Evolutionary conservation across 2,113 vertebrate species (phyloP).

Genomic region (Equus przewalskii): DNA sequence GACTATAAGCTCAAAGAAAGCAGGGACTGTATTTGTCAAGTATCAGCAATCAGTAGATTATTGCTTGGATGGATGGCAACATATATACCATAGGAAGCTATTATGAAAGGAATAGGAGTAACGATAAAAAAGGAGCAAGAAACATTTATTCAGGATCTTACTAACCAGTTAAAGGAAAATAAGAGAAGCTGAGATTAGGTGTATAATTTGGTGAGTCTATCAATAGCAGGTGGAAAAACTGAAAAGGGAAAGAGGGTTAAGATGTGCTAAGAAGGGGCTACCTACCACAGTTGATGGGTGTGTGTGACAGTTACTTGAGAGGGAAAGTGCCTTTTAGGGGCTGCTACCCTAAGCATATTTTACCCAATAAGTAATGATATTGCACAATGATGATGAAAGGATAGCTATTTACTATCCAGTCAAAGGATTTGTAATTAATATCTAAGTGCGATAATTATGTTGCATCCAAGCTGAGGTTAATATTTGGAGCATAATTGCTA

Average conservation of each 20-base stretch:
- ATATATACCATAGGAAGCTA: background rate
- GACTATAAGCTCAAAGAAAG: background rate
- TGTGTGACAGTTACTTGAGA: background rate
- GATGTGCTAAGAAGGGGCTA: background rate
- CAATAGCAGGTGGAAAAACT: background rate
- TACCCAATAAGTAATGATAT: background rate
- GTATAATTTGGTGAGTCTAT: background rate
- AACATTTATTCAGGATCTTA: background rate
- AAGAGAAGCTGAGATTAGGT: background rate
- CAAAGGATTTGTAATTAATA: slow-evolving; percentile 31
- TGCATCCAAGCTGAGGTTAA: background rate
- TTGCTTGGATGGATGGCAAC: background rate
- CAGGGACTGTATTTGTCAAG: background rate
- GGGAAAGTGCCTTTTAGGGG: background rate
- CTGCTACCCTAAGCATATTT: background rate
- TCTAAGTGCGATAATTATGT: background rate
- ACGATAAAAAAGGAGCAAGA: background rate
- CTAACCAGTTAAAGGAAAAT: background rate
- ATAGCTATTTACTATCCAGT: slow-evolving; percentile 1
- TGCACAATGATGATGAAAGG: background rate
- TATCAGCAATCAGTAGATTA: background rate
- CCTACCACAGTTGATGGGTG: background rate
- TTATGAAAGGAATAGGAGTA: background rate
- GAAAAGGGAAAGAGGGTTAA: background rate
- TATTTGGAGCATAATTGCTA: background rate